These are phyloP conservation scores for Drosophila pseudoananassae DNA, from an alignment of 1,140 invertebrate species.

Conservation along the genomic window DNA sequence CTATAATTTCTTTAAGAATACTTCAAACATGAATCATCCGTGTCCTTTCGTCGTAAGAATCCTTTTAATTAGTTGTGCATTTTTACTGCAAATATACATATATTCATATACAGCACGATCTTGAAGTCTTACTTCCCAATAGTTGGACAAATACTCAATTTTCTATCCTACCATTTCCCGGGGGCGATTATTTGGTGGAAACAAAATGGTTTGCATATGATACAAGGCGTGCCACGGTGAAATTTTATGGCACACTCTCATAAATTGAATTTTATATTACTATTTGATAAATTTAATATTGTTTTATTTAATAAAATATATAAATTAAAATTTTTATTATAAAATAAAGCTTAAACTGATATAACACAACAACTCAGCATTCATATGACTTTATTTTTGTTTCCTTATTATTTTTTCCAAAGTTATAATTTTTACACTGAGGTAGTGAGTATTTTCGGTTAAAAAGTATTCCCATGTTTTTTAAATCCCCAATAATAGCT, in stretches of 20 bases:
- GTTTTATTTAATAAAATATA: no score
- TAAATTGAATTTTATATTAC: not conserved
- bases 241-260: not conserved
- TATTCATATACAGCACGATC: conserved; percentile 11
- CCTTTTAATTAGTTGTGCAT: not conserved
- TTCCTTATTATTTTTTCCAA: no score
- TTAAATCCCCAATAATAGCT: no score
- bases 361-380: no score
- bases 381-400: no score
- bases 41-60: conserved; percentile 7
- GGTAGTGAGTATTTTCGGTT: no score
- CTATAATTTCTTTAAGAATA: not conserved
- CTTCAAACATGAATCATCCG: conserved; percentile 1
- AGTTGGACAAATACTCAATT: not conserved
- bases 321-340: no score
- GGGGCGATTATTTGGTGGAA: conserved; percentile 5
- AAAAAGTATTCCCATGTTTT: no score
- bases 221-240: not conserved
- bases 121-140: not conserved
- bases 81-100: no score
- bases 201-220: not conserved
- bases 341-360: no score
- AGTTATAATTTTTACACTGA: no score
- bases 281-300: no score
- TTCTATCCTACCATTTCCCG: conserved; percentile 9